Percentiles rank a stretch among this genome's conserved stretches.
Evolutionary conservation across 2,797 vertebrate species (phyloP).

Genomic region (Dicrostonyx torquatus): DNA sequence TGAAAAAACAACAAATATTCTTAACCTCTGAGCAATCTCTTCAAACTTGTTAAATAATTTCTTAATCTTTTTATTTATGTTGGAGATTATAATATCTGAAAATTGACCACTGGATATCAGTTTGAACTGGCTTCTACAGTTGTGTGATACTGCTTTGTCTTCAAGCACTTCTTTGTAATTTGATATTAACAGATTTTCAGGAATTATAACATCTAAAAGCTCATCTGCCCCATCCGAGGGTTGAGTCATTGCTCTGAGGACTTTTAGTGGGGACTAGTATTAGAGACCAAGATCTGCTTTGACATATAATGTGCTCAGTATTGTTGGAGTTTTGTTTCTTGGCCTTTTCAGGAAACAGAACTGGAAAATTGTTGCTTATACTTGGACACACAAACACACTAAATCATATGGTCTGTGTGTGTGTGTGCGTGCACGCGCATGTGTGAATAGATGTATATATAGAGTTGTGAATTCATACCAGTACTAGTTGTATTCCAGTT

Average conservation of each 20-base stretch:
- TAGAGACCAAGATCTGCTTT: neutral
- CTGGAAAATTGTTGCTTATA: neutral
- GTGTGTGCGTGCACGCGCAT: neutral
- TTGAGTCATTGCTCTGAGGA: neutral
- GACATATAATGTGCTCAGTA: neutral
- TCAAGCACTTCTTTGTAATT: neutral
- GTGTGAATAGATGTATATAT: neutral
- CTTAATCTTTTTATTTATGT: neutral
- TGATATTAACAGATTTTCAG: neutral
- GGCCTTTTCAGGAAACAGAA: neutral
- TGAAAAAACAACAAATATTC: neutral
- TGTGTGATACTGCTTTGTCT: neutral
- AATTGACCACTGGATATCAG: neutral
- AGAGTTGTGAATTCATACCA: neutral
- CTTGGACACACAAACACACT: neutral
- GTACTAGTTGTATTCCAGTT: neutral
- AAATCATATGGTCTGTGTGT: neutral
- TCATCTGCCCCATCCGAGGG: neutral
- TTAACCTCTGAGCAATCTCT: neutral
- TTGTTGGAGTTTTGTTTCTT: neutral
- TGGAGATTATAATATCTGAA: neutral
- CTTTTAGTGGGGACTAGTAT: neutral
- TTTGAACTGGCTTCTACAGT: neutral
- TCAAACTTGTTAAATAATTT: neutral
- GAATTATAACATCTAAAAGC: neutral